A percentile compares a stretch with the other conserved stretches of the same genome.
phyloP scores from a whole-genome alignment of 2,797 vertebrate genomes.

The Sebastiscus tertius region DNA sequence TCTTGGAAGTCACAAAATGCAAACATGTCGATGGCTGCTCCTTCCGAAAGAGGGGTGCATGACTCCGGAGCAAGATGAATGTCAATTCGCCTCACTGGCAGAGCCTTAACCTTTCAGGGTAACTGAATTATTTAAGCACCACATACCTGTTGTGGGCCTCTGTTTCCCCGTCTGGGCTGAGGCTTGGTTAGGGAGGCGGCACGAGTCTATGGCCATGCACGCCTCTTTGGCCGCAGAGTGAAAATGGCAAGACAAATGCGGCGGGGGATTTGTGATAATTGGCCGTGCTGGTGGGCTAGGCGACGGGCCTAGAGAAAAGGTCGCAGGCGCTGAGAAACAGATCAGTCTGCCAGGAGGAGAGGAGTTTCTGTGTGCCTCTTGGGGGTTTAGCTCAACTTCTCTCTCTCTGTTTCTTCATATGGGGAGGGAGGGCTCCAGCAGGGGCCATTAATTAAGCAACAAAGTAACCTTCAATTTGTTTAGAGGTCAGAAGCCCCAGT shows the following conservation, averaged over 20 bases:
- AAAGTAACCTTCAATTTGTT: constrained; percentile 71
- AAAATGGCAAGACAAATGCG: constrained; percentile 84
- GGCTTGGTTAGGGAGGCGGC: constrained; percentile 59
- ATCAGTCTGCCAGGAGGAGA: constrained; percentile 70
- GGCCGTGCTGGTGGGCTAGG: constrained; percentile 77
- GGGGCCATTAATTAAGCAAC: constrained; percentile 72
- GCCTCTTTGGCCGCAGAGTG: constrained; percentile 69
- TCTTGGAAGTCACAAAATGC: constrained; percentile 59
- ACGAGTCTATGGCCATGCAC: constrained; percentile 63
- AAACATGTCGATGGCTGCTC: constrained; percentile 60
- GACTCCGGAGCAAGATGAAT: constrained; percentile 81
- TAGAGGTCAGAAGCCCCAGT: constrained; percentile 60
- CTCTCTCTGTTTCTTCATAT: constrained; percentile 41
- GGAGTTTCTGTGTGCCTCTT: constrained; percentile 55
- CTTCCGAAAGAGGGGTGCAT: constrained; percentile 47
- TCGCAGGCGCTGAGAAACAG: constrained; percentile 72
- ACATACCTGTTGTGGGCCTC: constrained; percentile 79
- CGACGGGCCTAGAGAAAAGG: constrained; percentile 77
- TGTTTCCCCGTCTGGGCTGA: constrained; percentile 57
- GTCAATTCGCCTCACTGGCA: constrained; percentile 77
- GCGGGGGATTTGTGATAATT: constrained; percentile 81
- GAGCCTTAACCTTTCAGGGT: constrained; percentile 85
- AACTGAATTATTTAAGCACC: constrained; percentile 86
- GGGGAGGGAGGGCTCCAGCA: constrained; percentile 43
- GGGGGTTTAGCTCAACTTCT: constrained; percentile 64